These are phyloP conservation scores for Tanytarsus gracilentus DNA, from an alignment of 2,888 invertebrate species.

Conservation along the genomic window DNA sequence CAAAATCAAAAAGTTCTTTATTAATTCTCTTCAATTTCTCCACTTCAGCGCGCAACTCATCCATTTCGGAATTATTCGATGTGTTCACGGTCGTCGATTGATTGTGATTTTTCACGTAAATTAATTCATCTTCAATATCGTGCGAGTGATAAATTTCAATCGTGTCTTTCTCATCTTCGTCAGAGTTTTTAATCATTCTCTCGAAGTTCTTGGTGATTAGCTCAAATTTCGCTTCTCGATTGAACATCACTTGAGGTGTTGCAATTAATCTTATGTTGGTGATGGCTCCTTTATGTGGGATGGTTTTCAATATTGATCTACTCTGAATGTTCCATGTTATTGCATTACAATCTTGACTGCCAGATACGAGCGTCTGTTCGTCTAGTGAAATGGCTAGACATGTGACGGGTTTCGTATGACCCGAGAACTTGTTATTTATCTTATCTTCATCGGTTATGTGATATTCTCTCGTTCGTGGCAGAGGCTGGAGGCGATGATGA, in stretches of 20 bases:
- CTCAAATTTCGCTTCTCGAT: constrained; percentile 50
- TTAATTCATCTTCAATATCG: constrained; percentile 33
- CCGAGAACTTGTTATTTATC: constrained; percentile 48
- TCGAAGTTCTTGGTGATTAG: constrained; percentile 54
- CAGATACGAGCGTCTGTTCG: constrained; percentile 64
- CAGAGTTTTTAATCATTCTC: constrained; percentile 49
- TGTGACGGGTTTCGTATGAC: constrained; percentile 61
- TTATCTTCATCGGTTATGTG: constrained; percentile 50
- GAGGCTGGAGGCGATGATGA: constrained; percentile 55
- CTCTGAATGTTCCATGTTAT: constrained; percentile 75
- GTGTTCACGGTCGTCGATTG: constrained; percentile 36
- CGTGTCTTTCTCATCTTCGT: constrained; percentile 37
- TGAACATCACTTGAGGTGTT: constrained; percentile 51
- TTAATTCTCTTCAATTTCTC: constrained; percentile 49
- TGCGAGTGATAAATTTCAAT: constrained; percentile 42
- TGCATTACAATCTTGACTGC: constrained; percentile 63
- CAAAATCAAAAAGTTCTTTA: constrained; percentile 50
- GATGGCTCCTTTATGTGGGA: constrained; percentile 64
- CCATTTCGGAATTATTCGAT: constrained; percentile 30
- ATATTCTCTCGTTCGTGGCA: constrained; percentile 57
- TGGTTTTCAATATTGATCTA: constrained; percentile 59
- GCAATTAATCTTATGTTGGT: constrained; percentile 60
- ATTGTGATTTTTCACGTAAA: constrained; percentile 36
- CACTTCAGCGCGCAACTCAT: constrained; percentile 45
- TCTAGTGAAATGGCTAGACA: constrained; percentile 64